Conservation (phyloP, 2,888 invertebrate genomes). For the Blastobasis adustella region DNA sequence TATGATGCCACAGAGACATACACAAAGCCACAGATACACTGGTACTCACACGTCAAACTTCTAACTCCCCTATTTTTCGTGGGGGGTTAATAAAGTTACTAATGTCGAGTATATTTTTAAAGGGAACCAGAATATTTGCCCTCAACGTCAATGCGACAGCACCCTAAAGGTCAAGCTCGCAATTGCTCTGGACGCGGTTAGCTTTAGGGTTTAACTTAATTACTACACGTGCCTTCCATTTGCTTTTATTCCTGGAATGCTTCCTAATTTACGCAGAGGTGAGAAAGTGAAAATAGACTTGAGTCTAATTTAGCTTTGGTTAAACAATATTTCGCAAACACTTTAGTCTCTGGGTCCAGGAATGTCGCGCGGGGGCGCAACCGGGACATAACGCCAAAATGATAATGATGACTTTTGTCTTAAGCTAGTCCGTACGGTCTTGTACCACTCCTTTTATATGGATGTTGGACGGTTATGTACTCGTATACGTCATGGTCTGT, state of each 20-base stretch:
- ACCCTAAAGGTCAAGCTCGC: slow-evolving; percentile 4
- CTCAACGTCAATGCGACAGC: background rate
- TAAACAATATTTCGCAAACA: no score
- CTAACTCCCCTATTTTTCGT: background rate
- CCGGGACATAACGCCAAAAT: no score
- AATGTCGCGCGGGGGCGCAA: no score
- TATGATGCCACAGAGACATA: background rate
- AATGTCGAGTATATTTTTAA: background rate
- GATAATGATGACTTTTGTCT: no score
- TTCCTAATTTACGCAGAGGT: slow-evolving; percentile 5
- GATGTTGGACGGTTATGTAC: no score
- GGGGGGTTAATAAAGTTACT: background rate
- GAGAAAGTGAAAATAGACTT: slow-evolving; percentile 2
- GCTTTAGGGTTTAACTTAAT: slow-evolving; percentile 28
- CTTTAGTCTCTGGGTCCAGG: no score
- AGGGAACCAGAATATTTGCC: background rate
- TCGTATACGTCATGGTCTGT: no score
- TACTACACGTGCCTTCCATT: slow-evolving; percentile 22
- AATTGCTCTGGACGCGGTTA: slow-evolving; percentile 18
- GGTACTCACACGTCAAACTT: no score
- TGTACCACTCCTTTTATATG: no score
- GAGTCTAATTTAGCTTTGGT: background rate
- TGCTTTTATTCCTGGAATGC: slow-evolving; percentile 10
- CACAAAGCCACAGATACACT: no score
- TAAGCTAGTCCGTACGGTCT: no score